Evolutionary conservation across 2,797 vertebrate species (phyloP), one percentile per base, ranked within the genome.

Genomic region (Delichon dasypus): DNA sequence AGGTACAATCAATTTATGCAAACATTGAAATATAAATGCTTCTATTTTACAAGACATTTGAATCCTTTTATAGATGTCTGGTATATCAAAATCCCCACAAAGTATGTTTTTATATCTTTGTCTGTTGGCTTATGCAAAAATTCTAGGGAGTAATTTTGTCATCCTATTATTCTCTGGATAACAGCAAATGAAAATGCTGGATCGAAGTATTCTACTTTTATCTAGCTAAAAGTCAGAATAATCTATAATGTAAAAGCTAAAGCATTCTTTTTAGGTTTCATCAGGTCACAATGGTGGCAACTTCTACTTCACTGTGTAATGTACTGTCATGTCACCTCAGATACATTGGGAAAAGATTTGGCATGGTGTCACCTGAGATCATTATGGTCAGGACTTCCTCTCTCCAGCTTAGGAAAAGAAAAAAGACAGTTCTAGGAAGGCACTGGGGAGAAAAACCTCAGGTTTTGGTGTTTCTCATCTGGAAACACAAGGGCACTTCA

Each of bases 271-370:
- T 85, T 48, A 75, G 73, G 68, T 95, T 95, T 93, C 45, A 54
- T 90, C 48, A 95, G 91, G 94, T 92, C 88, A 82, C 75, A 50
- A 11, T 22, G 42, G 23, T 85, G 65, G 38, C 58, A 92, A 44
- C 57, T 94, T 90, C 44, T 76, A 51, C 27, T 79, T 82, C 74
- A 71, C 47, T 85, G 45, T 53, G 60, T 54, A 77, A 85, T 47
- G 50, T 78, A 61, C 70, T 96, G 94, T 95, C 94, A 88, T 70
- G 83, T 95, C 90, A 83, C 50, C 38, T 87, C 84, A 94, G 60
- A 79, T 21, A 61, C 22, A 47, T 7, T 13, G 11, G 53, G 67
- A 96, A 95, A 90, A 45, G 86, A 87, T 91, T 89, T 96, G 93
- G 38, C 92, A 87, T 44, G 18, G 44, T 96, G 94, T 92, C 93